Conservation (phyloP, 2,797 vertebrate species). For the Babyrousa celebensis region DNA sequence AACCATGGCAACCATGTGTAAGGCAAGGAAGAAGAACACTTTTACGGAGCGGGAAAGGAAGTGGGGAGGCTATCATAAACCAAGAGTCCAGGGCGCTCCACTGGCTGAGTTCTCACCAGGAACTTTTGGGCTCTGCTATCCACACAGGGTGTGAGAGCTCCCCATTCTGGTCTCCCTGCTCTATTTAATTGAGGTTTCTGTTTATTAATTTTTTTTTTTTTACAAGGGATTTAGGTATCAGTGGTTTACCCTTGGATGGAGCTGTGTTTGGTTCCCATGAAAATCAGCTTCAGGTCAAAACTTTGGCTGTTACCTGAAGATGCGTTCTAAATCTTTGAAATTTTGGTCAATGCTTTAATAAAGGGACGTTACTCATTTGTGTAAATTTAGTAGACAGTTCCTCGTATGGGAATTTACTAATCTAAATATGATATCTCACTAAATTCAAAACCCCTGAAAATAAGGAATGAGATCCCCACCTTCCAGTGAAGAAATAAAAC, state of each 20-base stretch:
- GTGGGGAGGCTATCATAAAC: background rate
- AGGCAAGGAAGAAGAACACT: background rate
- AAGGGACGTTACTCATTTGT: background rate
- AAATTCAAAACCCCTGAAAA: slow-evolving; percentile 29
- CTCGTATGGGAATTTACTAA: background rate
- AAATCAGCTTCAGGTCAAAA: slow-evolving; percentile 44
- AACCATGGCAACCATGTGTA: background rate
- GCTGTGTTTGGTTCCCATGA: background rate
- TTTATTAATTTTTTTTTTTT: background rate
- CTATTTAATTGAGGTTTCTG: background rate
- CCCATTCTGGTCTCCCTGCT: background rate
- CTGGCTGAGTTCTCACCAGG: background rate
- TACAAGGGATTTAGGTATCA: background rate
- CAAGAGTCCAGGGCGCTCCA: too few species aligned
- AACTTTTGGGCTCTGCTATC: background rate
- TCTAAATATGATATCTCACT: background rate
- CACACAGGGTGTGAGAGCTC: background rate
- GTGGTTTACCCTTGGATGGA: background rate
- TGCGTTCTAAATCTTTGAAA: slow-evolving; percentile 12
- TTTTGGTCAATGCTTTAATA: slow-evolving; percentile 19
- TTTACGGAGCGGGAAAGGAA: background rate
- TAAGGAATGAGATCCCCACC: background rate
- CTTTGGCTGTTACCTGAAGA: slow-evolving; percentile 20
- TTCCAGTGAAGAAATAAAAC: background rate
- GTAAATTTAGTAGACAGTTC: slow-evolving; percentile 1